A percentile compares a stretch with the other conserved stretches of the same genome.
Evolutionary conservation across 92 coral and sea anemone species (phyloP).

Genomic region (Heteractis magnifica): DNA sequence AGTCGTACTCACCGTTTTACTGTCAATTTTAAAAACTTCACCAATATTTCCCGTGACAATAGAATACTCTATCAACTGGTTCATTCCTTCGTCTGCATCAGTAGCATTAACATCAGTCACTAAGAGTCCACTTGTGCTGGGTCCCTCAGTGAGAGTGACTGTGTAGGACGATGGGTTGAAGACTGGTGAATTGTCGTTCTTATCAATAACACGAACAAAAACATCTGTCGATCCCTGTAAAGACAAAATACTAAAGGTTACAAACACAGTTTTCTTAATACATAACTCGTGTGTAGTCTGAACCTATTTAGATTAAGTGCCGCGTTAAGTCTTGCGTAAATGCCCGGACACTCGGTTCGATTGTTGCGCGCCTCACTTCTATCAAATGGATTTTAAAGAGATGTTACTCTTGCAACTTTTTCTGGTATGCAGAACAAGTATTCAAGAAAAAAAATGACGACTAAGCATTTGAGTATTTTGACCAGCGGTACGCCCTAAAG

Average conservation of each 20-base stretch:
- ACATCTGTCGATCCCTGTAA: conserved; percentile 66
- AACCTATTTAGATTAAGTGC: too few species aligned
- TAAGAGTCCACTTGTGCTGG: conserved; percentile 43
- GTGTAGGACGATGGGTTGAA: conserved; percentile 59
- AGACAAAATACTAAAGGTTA: background rate
- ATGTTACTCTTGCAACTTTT: too few species aligned
- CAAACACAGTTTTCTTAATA: background rate
- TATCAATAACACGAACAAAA: conserved; percentile 60
- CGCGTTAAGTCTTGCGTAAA: too few species aligned
- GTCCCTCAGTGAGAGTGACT: conserved; percentile 67
- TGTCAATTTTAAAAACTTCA: conserved; percentile 63
- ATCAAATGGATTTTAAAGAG: too few species aligned
- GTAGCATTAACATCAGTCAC: conserved; percentile 73
- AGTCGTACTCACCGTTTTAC: conserved; percentile 52
- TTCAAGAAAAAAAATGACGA: too few species aligned
- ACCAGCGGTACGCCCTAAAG: too few species aligned
- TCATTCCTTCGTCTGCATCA: conserved; percentile 79
- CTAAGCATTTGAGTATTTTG: too few species aligned
- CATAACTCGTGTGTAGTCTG: too few species aligned
- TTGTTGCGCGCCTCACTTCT: too few species aligned
- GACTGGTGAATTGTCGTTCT: conserved; percentile 82
- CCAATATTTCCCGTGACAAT: conserved; percentile 74
- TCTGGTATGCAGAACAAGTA: too few species aligned
- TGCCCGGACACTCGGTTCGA: too few species aligned
- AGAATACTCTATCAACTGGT: conserved; percentile 61